phyloP scores from a whole-genome alignment of 2,113 vertebrate species.

The Dicaeum eximium region DNA sequence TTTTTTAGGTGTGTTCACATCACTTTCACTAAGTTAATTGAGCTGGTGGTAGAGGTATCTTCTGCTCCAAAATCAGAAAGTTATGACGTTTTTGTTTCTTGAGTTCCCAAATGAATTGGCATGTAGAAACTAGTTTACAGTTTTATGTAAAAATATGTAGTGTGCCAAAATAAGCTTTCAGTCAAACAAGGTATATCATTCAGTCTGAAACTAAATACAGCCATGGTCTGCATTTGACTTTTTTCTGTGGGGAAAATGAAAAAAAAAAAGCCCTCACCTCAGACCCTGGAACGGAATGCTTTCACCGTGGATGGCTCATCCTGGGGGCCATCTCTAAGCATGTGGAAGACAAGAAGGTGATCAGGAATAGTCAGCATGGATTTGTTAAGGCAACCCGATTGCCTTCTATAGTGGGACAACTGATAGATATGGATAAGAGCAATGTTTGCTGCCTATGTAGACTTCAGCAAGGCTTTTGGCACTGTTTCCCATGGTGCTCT shows the following conservation, averaged over 20 bases:
- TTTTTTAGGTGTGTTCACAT: background rate
- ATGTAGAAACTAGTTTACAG: background rate
- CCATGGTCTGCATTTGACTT: background rate
- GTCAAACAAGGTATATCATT: background rate
- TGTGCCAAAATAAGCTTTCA: background rate
- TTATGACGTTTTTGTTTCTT: background rate
- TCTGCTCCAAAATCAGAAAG: background rate
- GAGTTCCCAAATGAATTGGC: background rate
- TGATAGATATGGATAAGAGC: background rate
- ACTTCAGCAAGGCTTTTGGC: background rate
- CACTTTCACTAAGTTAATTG: background rate
- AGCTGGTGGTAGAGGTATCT: background rate
- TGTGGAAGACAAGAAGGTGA: background rate
- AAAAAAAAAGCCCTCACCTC: background rate
- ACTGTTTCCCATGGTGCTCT: background rate
- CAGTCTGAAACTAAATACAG: background rate
- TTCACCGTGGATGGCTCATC: background rate
- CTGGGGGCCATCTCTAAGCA: background rate
- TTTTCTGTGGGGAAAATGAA: background rate
- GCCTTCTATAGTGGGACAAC: background rate
- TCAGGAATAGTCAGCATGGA: background rate
- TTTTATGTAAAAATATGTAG: background rate
- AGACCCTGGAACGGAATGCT: background rate
- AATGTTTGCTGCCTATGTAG: background rate
- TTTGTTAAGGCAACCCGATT: background rate